These are phyloP conservation scores for Urocyon cinereoargenteus DNA, from an alignment of 2,797 vertebrate species.

Conservation along the genomic window DNA sequence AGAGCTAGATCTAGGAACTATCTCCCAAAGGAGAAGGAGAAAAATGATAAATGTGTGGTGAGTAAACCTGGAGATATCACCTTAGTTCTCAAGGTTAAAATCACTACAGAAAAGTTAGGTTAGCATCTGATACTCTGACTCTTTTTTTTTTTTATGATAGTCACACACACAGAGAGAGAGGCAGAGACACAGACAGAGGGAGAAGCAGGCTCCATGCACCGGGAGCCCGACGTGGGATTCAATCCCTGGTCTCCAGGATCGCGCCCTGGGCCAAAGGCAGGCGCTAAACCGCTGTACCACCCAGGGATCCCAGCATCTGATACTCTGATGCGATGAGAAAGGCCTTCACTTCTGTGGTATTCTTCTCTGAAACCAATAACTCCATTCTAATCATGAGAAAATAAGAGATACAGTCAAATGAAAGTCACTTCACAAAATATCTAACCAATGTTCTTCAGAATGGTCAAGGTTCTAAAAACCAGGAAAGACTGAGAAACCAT, in stretches of 20 bases:
- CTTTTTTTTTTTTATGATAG: no score
- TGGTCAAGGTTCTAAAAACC: neutral
- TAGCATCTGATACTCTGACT: neutral
- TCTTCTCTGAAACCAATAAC: neutral
- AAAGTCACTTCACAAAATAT: neutral
- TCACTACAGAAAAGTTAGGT: neutral
- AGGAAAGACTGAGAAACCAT: neutral
- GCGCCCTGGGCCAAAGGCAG: no score
- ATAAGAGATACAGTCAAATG: neutral
- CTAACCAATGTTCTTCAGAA: neutral
- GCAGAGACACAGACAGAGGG: no score
- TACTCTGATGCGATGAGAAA: neutral
- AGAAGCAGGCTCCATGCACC: no score
- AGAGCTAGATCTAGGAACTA: neutral
- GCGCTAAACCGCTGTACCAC: no score
- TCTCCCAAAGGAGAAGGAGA: neutral
- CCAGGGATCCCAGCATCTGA: no score
- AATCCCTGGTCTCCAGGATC: no score
- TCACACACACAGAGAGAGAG: no score
- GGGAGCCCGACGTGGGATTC: no score
- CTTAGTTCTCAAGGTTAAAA: neutral
- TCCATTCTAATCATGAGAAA: neutral
- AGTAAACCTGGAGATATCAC: neutral
- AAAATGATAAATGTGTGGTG: neutral
- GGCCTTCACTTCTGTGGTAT: neutral